phyloP scores from a whole-genome alignment of 2,888 invertebrate genomes.

The Heliconius erato region DNA sequence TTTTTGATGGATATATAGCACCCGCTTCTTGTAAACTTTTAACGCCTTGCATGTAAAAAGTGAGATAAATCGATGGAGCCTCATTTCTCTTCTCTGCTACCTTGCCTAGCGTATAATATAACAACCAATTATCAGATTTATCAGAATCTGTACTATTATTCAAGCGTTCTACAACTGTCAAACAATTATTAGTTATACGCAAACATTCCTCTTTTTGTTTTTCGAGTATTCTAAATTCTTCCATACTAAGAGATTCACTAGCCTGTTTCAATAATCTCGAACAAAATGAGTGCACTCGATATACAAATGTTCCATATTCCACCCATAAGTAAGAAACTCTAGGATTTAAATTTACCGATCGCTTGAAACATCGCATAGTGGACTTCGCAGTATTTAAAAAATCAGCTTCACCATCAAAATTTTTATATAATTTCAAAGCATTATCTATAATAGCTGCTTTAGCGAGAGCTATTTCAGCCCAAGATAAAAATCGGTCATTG shows the following conservation, averaged over 20 bases:
- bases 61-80: conserved; percentile 90
- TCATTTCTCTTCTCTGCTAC: conserved; percentile 94
- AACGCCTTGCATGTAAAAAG: conserved; percentile 92
- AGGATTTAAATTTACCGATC: conserved; percentile 91
- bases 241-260: conserved; percentile 90
- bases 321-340: conserved; percentile 93
- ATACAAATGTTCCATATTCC: conserved; percentile 96
- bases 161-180: conserved; percentile 88
- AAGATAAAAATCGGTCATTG: conserved; percentile 93
- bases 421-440: conserved; percentile 91
- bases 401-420: conserved; percentile 86
- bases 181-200: conserved; percentile 91
- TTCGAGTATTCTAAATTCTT: conserved; percentile 90
- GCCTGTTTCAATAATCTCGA: conserved; percentile 94
- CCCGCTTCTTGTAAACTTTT: conserved; percentile 91
- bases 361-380: conserved; percentile 92
- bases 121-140: conserved; percentile 93
- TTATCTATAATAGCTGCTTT: conserved; percentile 92
- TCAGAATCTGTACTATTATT: conserved; percentile 83
- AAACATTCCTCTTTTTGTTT: conserved; percentile 92
- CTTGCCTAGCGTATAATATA: conserved; percentile 98
- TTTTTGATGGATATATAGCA: conserved; percentile 94
- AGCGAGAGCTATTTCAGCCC: conserved; percentile 96
- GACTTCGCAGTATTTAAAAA: conserved; percentile 89
- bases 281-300: conserved; percentile 95